Conservation (phyloP, 2,888 invertebrate genomes). For the Smittia sp. region DNA sequence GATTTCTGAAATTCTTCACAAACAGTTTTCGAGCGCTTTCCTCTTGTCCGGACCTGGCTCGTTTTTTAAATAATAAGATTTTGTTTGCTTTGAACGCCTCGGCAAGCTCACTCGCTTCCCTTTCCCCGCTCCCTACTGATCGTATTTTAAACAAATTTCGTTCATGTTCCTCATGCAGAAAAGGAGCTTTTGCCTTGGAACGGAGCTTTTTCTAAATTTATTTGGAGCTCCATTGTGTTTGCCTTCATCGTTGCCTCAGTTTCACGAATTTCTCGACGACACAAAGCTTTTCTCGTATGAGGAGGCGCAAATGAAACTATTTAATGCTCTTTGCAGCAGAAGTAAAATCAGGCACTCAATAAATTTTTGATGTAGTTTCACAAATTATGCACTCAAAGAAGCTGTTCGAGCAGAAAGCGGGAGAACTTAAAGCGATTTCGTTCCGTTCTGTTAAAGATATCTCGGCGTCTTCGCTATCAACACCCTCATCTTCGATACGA, state of each 20-base stretch:
- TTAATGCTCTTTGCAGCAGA: not conserved
- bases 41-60: too few species aligned
- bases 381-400: not conserved
- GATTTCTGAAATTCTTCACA: too few species aligned
- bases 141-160: too few species aligned
- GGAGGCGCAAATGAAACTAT: not conserved
- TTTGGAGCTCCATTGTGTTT: not conserved
- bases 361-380: not conserved
- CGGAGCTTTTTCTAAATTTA: not conserved
- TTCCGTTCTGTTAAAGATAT: not conserved
- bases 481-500: not conserved
- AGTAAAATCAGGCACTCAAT: slow-evolving; percentile 6
- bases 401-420: not conserved
- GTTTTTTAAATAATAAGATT: too few species aligned
- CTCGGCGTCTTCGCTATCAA: slow-evolving; percentile 19
- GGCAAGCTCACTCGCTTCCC: too few species aligned
- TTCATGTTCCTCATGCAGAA: not conserved
- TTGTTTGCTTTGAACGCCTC: too few species aligned
- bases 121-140: too few species aligned
- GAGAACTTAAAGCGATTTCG: not conserved
- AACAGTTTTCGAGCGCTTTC: too few species aligned
- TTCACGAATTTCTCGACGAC: not conserved
- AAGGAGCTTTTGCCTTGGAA: not conserved
- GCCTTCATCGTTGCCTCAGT: not conserved
- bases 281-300: not conserved